Base-by-base conservation (phyloP, 2,113 vertebrate species). In the Mustela lutreola region DNA sequence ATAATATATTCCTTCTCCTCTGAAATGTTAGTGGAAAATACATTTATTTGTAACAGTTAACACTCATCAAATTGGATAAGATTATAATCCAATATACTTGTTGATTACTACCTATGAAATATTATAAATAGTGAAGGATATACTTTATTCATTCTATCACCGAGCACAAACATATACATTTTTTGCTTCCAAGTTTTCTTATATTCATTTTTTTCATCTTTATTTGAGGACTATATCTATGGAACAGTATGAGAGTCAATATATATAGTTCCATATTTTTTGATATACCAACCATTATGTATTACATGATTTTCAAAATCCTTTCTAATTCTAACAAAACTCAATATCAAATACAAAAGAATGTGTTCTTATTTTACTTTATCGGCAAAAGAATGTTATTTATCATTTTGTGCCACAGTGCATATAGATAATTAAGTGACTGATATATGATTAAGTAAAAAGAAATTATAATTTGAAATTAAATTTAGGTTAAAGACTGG, bases 251-350 rank as follows among this genome's bases (percentile, higher is more conserved):
- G 33, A 81, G 1, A 96, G 3, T 1, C 75, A 53, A 33, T 65
- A 3, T 83, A 3, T 83, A 95, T 83, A 70, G 15, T 67, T 70
- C 12, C 5, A 26, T 56, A 90, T 88, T 79, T 56, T 1, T 12
- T 95, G 58, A 50, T 42, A 71, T 6, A 36, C 3, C 5, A 79
- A 67, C 3, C 7, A 75, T 33, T 79, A 31, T 10, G 11, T 36
- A 42, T 42, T 76, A 2, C 1, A 42, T 84, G 11, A 9, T 18
- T 88, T 89, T 73, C 26, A 58, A 18, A 89, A 56, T 73, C 19
- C 63, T 73, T 84, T n/a, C 48, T 45, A 92, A 94, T 84, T 71
- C 36, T 89, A 39, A 48, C 24, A 91, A 84, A 96, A 56, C 19
- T 78, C 70, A 4, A 22, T n/a, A 26, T 53, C n/a, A 75, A 6